Percentiles rank a stretch among this genome's conserved stretches.
Evolutionary conservation across 2,888 invertebrate species (phyloP).

Genomic region (Drosophila meridionalis): DNA sequence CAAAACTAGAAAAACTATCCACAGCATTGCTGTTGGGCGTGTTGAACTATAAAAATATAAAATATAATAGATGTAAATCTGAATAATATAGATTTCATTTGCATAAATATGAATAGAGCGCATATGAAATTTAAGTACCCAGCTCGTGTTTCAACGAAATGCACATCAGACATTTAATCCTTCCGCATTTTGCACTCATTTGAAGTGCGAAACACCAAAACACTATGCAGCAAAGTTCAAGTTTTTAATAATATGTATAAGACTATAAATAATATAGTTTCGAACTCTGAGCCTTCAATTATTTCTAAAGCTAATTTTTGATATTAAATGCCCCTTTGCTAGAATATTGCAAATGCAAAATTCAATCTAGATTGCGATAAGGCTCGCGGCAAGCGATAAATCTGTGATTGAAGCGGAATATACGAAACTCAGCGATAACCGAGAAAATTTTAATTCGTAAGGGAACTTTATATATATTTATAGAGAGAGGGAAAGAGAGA

Average conservation of each 20-base stretch:
- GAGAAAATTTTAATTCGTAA: not conserved
- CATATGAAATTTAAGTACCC: not conserved
- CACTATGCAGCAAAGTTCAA: slow-evolving; percentile 11
- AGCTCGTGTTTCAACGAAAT: slow-evolving; percentile 1
- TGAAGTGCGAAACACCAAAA: not conserved
- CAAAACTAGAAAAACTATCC: too few species aligned
- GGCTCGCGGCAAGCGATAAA: not conserved
- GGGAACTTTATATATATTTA: too few species aligned
- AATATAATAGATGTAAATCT: not conserved
- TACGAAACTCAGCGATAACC: not conserved
- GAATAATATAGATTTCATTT: not conserved
- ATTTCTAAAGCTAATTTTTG: not conserved
- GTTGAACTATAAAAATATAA: too few species aligned
- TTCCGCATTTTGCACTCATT: slow-evolving; percentile 6
- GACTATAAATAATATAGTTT: not conserved
- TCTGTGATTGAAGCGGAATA: not conserved
- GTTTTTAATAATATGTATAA: not conserved
- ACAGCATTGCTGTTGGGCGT: too few species aligned
- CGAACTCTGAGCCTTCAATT: not conserved
- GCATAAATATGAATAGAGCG: not conserved
- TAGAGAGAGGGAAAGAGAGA: too few species aligned
- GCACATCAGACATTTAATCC: not conserved
- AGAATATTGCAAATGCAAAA: not conserved
- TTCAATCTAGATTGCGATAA: not conserved
- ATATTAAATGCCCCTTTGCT: not conserved